phyloP scores from a whole-genome alignment of 2,888 invertebrate genomes.

The Geophilus truncorum region DNA sequence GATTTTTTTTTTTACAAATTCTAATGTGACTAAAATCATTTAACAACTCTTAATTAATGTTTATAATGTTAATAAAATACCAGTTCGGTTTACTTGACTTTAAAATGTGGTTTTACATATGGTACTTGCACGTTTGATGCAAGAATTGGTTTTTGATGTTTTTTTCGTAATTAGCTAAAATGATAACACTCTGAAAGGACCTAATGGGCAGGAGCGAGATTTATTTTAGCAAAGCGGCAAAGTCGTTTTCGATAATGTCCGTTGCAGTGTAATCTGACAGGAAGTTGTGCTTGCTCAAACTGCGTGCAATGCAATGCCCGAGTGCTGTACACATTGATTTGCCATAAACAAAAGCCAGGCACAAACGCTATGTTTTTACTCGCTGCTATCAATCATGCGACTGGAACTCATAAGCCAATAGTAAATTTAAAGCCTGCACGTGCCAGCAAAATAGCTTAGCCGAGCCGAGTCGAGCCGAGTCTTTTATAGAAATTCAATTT shows the following conservation, averaged over 20 bases:
- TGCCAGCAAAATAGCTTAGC: not conserved
- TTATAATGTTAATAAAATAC: too few relatives aligned
- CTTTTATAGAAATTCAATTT: not conserved
- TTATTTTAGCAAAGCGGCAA: not conserved
- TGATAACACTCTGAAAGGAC: not conserved
- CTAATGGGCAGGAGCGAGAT: not conserved
- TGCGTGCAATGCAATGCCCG: conserved; percentile 11
- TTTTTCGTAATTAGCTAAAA: not conserved
- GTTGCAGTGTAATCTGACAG: conserved; percentile 27
- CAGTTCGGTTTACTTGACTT: too few relatives aligned
- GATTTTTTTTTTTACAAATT: too few relatives aligned
- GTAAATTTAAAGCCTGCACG: conserved; percentile 12
- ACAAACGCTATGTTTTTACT: conserved; percentile 13
- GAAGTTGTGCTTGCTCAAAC: conserved; percentile 15
- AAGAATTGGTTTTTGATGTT: too few relatives aligned
- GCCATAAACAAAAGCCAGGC: conserved; percentile 27
- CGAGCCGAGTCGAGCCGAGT: not conserved
- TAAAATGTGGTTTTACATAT: too few relatives aligned
- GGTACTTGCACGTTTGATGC: too few relatives aligned
- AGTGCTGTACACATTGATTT: not conserved
- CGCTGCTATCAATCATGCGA: conserved; percentile 18
- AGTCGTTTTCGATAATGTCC: not conserved
- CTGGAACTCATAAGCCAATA: conserved; percentile 17
- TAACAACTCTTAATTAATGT: too few relatives aligned
- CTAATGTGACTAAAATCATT: too few relatives aligned